phyloP scores from a whole-genome alignment of 2,888 invertebrate species.

The Allacma fusca region DNA sequence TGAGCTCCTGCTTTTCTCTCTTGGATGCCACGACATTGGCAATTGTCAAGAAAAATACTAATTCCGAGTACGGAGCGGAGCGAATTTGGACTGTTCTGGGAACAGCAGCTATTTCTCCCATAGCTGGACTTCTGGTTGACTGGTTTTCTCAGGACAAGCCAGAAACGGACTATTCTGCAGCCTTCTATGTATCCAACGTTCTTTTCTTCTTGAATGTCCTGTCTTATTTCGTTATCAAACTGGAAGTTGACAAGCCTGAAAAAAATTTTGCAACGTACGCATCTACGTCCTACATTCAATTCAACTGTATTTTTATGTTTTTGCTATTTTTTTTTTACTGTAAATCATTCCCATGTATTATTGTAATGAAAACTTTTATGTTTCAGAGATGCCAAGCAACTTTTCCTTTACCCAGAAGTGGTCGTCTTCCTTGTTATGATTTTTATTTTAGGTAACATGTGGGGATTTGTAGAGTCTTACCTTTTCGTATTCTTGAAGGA shows the following conservation, averaged over 20 bases:
- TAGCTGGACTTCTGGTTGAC: conserved; percentile 81
- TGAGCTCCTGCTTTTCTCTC: conserved; percentile 84
- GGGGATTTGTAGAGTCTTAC: conserved; percentile 90
- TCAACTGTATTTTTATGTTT: not conserved
- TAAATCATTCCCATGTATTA: no score
- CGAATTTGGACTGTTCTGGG: conserved; percentile 81
- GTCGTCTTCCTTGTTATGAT: conserved; percentile 82
- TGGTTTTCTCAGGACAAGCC: conserved; percentile 62
- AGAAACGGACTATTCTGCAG: conserved; percentile 85
- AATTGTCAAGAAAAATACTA: conserved; percentile 81
- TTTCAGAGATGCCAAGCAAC: conserved; percentile 51
- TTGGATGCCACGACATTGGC: conserved; percentile 88
- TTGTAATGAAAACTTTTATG: no score
- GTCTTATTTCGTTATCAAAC: conserved; percentile 79
- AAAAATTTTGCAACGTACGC: conserved; percentile 53
- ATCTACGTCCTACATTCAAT: no score
- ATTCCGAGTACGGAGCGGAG: conserved; percentile 81
- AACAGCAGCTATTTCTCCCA: conserved; percentile 83
- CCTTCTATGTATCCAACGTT: conserved; percentile 83
- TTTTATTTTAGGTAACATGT: conserved; percentile 83
- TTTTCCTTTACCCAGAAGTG: conserved; percentile 73
- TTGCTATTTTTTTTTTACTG: no score
- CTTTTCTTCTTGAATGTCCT: conserved; percentile 76
- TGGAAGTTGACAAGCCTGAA: conserved; percentile 68
- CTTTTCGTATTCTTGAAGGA: conserved; percentile 81